Conservation (phyloP, 2,888 invertebrate species). For the Diplazon laetatorius region DNA sequence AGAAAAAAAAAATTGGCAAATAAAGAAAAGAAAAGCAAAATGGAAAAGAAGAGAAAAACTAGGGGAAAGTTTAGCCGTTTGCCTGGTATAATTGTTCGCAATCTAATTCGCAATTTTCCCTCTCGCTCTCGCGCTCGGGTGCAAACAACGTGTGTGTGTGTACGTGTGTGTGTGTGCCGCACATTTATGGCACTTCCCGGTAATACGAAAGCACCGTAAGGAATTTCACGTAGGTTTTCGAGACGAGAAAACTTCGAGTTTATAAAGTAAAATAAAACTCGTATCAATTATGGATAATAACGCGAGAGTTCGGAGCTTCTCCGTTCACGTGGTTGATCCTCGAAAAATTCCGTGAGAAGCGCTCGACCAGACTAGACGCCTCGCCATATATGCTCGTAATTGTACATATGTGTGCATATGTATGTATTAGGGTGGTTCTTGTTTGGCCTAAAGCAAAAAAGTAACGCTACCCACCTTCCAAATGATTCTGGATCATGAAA, state of each 20-base stretch:
- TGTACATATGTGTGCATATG: no score
- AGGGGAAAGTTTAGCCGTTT: conserved; percentile 49
- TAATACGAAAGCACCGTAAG: conserved; percentile 61
- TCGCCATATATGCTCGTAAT: neutral
- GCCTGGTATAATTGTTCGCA: conserved; percentile 18
- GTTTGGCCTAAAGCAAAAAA: no score
- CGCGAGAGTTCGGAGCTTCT: conserved; percentile 29
- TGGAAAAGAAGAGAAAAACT: conserved; percentile 26
- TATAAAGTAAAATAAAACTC: conserved; percentile 48
- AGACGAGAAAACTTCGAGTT: conserved; percentile 39
- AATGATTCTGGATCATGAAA: no score
- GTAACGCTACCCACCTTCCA: no score
- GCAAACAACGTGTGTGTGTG: no score
- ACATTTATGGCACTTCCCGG: conserved; percentile 52
- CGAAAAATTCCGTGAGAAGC: conserved; percentile 52
- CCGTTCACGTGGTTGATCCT: conserved; percentile 20
- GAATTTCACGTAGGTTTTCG: conserved; percentile 60
- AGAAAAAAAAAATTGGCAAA: conserved; percentile 38
- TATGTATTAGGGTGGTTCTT: no score
- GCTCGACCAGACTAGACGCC: conserved; percentile 43
- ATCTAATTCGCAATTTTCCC: conserved; percentile 12
- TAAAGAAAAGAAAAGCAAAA: no score
- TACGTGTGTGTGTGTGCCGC: conserved; percentile 16
- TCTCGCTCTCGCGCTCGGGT: neutral
- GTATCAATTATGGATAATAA: conserved; percentile 49